A percentile compares a stretch with the other conserved stretches of the same genome.
These are phyloP conservation scores for Nothoprocta perdicaria DNA, from an alignment of 2,113 vertebrate genomes.

Conservation along the genomic window DNA sequence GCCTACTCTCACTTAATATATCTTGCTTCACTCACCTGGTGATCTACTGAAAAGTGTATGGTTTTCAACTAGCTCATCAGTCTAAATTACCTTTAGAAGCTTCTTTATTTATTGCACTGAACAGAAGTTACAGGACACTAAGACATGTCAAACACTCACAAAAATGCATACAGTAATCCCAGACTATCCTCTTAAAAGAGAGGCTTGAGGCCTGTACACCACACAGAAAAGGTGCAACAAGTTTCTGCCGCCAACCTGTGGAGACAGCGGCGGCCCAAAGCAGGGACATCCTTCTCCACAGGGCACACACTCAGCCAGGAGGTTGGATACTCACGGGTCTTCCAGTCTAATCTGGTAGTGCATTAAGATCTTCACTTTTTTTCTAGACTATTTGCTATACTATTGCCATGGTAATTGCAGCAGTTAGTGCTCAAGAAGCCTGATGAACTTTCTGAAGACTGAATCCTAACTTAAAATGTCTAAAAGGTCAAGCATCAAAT, in stretches of 20 bases:
- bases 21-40: accelerated
- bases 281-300: neutral
- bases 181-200: neutral
- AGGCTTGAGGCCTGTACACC: neutral
- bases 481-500: neutral
- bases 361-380: neutral
- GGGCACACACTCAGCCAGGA: accelerated
- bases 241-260: accelerated
- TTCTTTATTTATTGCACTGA: neutral
- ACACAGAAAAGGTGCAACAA: neutral
- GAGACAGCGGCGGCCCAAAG: neutral
- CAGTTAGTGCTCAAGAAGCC: neutral
- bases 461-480: neutral
- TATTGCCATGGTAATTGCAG: neutral
- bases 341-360: neutral
- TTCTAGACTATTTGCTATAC: neutral
- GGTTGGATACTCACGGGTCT: neutral
- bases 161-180: neutral
- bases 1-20: neutral
- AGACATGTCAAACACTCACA: neutral
- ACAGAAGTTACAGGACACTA: neutral
- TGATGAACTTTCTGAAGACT: neutral
- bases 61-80: neutral
- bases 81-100: neutral
- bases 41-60: neutral